A percentile compares a stretch with the other conserved stretches of the same genome.
These are phyloP conservation scores for Bombus superbus DNA, from an alignment of 1,140 invertebrate genomes.

Conservation along the genomic window DNA sequence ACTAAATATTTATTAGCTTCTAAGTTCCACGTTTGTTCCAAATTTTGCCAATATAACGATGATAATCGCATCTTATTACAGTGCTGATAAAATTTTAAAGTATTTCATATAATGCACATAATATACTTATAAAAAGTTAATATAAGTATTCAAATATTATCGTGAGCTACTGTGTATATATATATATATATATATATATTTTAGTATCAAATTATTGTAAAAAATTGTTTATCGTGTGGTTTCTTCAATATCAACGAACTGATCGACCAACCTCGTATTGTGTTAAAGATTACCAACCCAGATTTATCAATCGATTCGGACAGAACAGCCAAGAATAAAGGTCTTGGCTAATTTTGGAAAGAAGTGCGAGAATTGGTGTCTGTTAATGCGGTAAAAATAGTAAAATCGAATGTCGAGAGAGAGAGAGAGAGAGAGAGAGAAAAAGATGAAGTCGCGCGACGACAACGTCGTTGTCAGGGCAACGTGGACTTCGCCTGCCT, in stretches of 20 bases:
- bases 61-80: background rate
- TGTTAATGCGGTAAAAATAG: slow-evolving; percentile 14
- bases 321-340: background rate
- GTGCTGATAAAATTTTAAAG: background rate
- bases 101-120: background rate
- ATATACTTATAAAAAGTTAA: background rate
- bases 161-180: background rate
- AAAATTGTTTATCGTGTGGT: background rate
- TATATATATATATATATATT: too few species aligned
- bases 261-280: background rate
- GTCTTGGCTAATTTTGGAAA: background rate
- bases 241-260: slow-evolving; percentile 15
- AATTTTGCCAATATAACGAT: too few species aligned
- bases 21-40: too few species aligned
- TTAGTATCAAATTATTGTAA: background rate
- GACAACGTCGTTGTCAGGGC: slow-evolving; percentile 4
- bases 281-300: background rate
- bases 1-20: too few species aligned
- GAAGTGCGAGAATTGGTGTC: background rate
- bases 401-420: slow-evolving; percentile 5
- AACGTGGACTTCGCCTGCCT: slow-evolving; percentile 51
- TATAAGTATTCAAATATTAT: background rate
- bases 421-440: background rate
- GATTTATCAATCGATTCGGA: background rate
- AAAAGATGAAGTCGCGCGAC: slow-evolving; percentile 16